These are phyloP conservation scores for Chelonoidis abingdonii DNA, from an alignment of 2,113 vertebrate genomes.

Conservation along the genomic window DNA sequence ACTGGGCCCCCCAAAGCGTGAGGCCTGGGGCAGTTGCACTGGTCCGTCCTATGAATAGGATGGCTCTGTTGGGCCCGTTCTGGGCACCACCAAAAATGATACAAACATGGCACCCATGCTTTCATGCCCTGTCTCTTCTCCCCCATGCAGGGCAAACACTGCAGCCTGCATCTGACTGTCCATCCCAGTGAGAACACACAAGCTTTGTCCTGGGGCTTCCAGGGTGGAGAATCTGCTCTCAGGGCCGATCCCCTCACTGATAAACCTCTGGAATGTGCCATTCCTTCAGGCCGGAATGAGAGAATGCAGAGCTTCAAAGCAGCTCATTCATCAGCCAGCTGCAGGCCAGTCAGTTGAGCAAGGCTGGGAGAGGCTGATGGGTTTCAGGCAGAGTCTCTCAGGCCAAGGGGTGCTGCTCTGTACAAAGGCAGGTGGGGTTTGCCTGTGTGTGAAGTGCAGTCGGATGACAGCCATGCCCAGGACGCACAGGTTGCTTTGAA, in stretches of 20 bases:
- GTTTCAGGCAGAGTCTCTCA: not conserved
- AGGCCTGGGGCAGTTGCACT: too few relatives aligned
- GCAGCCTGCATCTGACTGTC: not conserved
- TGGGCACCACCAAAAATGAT: too few relatives aligned
- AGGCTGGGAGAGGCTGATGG: not conserved
- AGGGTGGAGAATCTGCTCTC: not conserved
- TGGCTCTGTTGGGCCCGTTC: too few relatives aligned
- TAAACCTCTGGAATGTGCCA: not conserved
- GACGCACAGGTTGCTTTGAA: too few relatives aligned
- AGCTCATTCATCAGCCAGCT: not conserved
- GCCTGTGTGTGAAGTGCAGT: too few relatives aligned
- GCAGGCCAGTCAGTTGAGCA: not conserved
- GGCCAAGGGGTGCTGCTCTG: too few relatives aligned
- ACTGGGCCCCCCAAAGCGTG: too few relatives aligned
- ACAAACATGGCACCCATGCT: too few relatives aligned
- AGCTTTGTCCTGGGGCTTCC: not conserved
- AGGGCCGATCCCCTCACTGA: not conserved
- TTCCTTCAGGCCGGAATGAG: not conserved
- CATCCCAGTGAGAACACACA: not conserved
- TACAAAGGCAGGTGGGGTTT: not conserved
- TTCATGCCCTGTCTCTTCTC: not conserved
- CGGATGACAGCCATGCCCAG: too few relatives aligned
- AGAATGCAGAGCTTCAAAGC: not conserved
- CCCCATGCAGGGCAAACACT: not conserved
- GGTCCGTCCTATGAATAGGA: too few relatives aligned